Evolutionary conservation across 2,888 invertebrate genomes (phyloP).

Genomic region (Melipona beecheii): DNA sequence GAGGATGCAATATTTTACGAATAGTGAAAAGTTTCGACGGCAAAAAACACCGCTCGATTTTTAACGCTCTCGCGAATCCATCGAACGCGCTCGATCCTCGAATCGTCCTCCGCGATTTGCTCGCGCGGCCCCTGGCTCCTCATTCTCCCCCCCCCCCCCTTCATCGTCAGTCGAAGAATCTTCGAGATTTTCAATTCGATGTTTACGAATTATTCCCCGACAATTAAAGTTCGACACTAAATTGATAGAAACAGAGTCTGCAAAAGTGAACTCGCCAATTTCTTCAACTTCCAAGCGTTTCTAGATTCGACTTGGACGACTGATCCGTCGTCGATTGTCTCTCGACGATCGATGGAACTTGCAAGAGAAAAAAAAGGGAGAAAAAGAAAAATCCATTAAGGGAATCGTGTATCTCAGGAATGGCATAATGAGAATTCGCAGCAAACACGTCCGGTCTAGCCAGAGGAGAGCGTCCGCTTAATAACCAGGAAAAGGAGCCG

Average conservation of each 20-base stretch:
- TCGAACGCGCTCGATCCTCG: background rate
- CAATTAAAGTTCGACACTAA: too few species aligned
- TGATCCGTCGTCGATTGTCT: background rate
- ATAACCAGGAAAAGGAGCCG: conserved; percentile 51
- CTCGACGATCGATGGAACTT: background rate
- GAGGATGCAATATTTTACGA: conserved; percentile 39
- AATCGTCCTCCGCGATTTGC: conserved; percentile 21
- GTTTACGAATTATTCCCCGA: too few species aligned
- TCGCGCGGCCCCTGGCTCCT: background rate
- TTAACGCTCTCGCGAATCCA: conserved; percentile 35
- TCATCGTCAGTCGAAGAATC: background rate
- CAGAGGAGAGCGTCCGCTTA: conserved; percentile 32
- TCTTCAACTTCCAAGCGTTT: too few species aligned
- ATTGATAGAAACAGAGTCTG: too few species aligned
- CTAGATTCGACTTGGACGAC: background rate
- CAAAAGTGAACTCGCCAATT: too few species aligned
- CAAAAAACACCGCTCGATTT: conserved; percentile 31
- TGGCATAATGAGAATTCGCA: conserved; percentile 64
- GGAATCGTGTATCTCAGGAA: conserved; percentile 25
- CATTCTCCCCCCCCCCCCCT: background rate
- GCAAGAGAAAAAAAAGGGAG: too few species aligned
- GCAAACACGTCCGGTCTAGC: conserved; percentile 57
- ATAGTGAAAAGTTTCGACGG: conserved; percentile 37
- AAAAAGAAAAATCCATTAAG: background rate
- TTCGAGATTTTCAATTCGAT: too few species aligned